These are phyloP conservation scores for Epinephelus cyanopodus DNA, from an alignment of 2,113 vertebrate species.

Conservation along the genomic window DNA sequence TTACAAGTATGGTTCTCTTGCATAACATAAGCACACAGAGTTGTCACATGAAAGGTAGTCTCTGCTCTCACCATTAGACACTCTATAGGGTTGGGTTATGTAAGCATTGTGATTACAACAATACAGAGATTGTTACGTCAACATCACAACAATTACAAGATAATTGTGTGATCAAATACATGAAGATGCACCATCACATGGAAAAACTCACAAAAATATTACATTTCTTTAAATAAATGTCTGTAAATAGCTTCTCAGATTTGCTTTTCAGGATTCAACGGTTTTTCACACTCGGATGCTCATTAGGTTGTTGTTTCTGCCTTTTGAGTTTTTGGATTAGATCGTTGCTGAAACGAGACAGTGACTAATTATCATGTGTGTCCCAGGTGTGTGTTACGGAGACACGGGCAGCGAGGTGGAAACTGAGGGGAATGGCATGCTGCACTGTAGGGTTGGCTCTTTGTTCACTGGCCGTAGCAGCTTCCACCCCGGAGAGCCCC, in stretches of 20 bases:
- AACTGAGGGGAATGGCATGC: slow-evolving; percentile 77
- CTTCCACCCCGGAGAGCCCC: slow-evolving; percentile 82
- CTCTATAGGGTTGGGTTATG: neutral
- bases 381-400: slow-evolving; percentile 85
- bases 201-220: neutral
- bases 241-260: neutral
- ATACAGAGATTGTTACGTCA: too few species aligned
- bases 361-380: slow-evolving; percentile 44
- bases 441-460: slow-evolving; percentile 82
- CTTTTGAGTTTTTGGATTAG: slow-evolving; percentile 1
- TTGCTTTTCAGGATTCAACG: neutral
- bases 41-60: neutral
- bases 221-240: neutral
- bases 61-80: neutral
- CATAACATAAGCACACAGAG: neutral
- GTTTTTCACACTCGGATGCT: neutral
- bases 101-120: neutral
- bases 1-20: neutral
- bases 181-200: neutral
- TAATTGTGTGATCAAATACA: neutral
- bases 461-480: slow-evolving; percentile 83
- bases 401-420: slow-evolving; percentile 84
- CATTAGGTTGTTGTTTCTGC: neutral
- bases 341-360: slow-evolving; percentile 19
- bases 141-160: slow-evolving; percentile 2